A percentile compares a stretch with the other conserved stretches of the same genome.
Conservation (phyloP, 2,797 vertebrate genomes). For the Smutsia temminckii region DNA sequence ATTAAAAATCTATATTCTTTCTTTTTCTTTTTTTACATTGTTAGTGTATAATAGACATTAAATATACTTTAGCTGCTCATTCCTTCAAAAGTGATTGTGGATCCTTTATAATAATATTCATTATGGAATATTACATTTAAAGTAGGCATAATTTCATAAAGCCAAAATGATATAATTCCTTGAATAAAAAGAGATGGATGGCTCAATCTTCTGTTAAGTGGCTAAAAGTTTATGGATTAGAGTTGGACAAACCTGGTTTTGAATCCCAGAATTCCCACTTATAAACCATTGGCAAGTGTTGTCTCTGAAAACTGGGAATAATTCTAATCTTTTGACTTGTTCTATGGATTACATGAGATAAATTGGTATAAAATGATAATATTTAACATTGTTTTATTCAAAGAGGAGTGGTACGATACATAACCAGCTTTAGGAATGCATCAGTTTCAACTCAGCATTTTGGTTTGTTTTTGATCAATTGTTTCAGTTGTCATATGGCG, state of each 20-base stretch:
- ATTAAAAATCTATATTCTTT: background rate
- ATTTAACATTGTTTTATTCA: background rate
- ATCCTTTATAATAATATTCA: background rate
- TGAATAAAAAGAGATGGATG: background rate
- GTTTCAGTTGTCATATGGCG: slow-evolving; percentile 42
- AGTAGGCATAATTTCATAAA: background rate
- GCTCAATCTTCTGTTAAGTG: background rate
- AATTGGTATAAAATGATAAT: background rate
- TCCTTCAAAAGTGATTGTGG: background rate
- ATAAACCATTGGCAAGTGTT: background rate
- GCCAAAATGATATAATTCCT: background rate
- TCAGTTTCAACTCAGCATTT: background rate
- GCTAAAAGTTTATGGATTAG: background rate
- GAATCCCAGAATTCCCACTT: background rate
- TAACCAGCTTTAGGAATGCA: slow-evolving; percentile 60
- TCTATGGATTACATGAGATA: background rate
- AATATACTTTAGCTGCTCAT: background rate
- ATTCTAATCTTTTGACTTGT: background rate
- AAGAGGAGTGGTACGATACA: slow-evolving; percentile 10
- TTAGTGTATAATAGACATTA: background rate
- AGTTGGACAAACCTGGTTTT: background rate
- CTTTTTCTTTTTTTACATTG: background rate
- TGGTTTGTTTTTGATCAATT: slow-evolving; percentile 43
- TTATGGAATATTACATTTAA: background rate
- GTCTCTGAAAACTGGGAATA: background rate